These are phyloP conservation scores for Mesorhabditis spiculigera DNA, from an alignment of 2,888 invertebrate species.

Conservation along the genomic window DNA sequence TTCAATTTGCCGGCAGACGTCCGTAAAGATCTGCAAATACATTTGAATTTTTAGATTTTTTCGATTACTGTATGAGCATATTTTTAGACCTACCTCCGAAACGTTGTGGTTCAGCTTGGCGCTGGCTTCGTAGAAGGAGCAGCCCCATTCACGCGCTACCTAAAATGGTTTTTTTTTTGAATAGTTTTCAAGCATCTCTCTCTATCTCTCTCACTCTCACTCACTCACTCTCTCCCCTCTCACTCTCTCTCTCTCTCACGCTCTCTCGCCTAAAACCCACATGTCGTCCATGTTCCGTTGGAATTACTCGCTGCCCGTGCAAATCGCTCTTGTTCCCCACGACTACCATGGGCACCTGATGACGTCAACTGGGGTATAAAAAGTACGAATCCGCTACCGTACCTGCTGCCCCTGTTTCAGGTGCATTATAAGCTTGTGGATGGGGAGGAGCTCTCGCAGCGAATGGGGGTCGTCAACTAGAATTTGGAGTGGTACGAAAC, in stretches of 20 bases:
- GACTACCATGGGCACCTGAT: slow-evolving; percentile 81
- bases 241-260: slow-evolving; percentile 57
- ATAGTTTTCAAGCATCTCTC: slow-evolving; percentile 69
- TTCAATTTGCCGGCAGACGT: slow-evolving; percentile 6
- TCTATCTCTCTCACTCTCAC: background rate
- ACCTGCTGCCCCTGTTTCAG: slow-evolving; percentile 5
- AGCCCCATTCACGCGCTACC: slow-evolving; percentile 60
- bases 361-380: background rate
- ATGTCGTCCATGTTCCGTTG: slow-evolving; percentile 74
- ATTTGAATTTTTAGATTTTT: background rate
- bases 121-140: slow-evolving; percentile 98
- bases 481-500: background rate
- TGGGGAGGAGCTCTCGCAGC: background rate
- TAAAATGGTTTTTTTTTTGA: slow-evolving; percentile 77
- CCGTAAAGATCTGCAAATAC: background rate
- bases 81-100: slow-evolving; percentile 72
- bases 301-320: slow-evolving; percentile 95
- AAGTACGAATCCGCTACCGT: background rate
- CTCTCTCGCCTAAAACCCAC: slow-evolving; percentile 58
- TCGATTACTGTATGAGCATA: no score
- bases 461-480: slow-evolving; percentile 1
- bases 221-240: slow-evolving; percentile 13
- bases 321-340: slow-evolving; percentile 99
- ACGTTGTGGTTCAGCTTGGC: slow-evolving; percentile 99
- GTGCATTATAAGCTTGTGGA: background rate